phyloP scores from a whole-genome alignment of 2,113 vertebrate species.

The Cephalopholis sonnerati region DNA sequence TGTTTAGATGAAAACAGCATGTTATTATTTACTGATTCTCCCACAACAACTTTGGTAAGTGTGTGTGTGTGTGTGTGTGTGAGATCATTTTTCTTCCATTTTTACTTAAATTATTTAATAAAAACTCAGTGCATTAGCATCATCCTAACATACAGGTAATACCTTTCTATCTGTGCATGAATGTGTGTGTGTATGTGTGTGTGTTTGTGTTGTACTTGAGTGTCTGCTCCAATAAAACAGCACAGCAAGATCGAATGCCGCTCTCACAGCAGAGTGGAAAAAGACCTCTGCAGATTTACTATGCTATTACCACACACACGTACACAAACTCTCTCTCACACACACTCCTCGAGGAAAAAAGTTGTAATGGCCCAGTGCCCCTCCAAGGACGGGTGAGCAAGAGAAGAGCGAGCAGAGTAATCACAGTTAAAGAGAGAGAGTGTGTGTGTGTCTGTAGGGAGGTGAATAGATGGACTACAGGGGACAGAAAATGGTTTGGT shows the following conservation, averaged over 20 bases:
- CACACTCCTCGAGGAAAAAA: conserved; percentile 44
- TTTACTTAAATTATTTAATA: neutral
- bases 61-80: neutral
- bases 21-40: conserved; percentile 6
- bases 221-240: conserved; percentile 71
- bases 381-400: conserved; percentile 77
- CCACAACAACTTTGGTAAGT: neutral
- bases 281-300: conserved; percentile 80
- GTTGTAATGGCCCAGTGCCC: conserved; percentile 75
- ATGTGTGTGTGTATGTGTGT: neutral
- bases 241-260: conserved; percentile 62
- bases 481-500: conserved; percentile 65
- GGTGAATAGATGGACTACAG: conserved; percentile 55
- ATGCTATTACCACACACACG: conserved; percentile 69
- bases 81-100: neutral
- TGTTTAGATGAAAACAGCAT: conserved; percentile 1
- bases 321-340: conserved; percentile 26
- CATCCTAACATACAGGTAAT: conserved; percentile 31
- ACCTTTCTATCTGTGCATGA: conserved; percentile 18
- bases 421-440: conserved; percentile 73
- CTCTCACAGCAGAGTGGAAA: conserved; percentile 73
- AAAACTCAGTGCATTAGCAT: conserved; percentile 11
- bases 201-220: conserved; percentile 45
- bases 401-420: conserved; percentile 69
- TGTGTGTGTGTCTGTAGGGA: conserved; percentile 50